Percentiles rank a stretch among this genome's conserved stretches.
These are phyloP conservation scores for Eubucco bourcierii DNA, from an alignment of 2,113 vertebrate genomes.

Conservation along the genomic window DNA sequence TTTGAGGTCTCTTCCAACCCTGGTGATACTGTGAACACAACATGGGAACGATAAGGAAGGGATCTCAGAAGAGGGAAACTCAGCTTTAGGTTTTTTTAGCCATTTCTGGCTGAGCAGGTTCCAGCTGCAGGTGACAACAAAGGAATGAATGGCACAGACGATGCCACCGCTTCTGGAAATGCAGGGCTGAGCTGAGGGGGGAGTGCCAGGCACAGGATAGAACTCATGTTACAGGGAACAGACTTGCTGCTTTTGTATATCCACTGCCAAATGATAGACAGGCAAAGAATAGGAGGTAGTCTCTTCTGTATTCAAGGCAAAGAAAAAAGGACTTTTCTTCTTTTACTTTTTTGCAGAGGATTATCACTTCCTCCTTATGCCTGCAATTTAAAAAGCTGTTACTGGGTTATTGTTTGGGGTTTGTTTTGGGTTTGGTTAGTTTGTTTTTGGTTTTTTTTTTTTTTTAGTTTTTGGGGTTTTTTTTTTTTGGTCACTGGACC, in stretches of 20 bases:
- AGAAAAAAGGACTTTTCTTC: background rate
- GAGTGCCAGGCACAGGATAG: background rate
- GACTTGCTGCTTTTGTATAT: background rate
- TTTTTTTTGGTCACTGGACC: background rate
- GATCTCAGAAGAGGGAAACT: background rate
- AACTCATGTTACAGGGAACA: background rate
- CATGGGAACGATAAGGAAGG: constrained; percentile 24
- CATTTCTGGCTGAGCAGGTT: background rate
- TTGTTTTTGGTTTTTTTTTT: too few species aligned
- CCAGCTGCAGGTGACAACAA: fast-evolving
- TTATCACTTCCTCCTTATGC: background rate
- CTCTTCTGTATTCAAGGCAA: background rate
- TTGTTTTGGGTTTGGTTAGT: too few species aligned
- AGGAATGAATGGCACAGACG: background rate
- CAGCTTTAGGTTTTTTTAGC: background rate
- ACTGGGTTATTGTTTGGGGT: fast-evolving
- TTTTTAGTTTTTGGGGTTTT: too few species aligned
- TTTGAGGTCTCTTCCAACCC: too few species aligned
- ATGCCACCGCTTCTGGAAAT: background rate
- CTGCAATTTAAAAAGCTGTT: background rate
- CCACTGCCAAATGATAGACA: background rate
- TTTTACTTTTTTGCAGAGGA: background rate
- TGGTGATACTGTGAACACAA: too few species aligned
- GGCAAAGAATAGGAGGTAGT: background rate
- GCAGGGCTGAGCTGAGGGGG: constrained; percentile 4